Evolutionary conservation across 2,113 vertebrate genomes (phyloP).

Genomic region (Fulica atra): DNA sequence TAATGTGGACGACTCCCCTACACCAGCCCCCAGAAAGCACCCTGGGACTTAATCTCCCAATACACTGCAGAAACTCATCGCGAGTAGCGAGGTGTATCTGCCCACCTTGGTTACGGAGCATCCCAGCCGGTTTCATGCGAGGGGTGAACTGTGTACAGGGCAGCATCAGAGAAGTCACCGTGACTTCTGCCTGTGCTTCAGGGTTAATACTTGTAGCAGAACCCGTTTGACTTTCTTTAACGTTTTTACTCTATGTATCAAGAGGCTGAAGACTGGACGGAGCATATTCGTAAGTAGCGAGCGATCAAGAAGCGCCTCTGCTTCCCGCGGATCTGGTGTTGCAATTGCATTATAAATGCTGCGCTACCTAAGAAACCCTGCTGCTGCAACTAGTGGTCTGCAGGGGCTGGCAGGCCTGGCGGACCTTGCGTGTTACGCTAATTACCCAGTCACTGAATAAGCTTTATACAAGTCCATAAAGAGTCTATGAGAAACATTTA

Average conservation of each 20-base stretch:
- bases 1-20: rapidly evolving
- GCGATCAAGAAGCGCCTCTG: neutral
- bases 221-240: slow-evolving; percentile 72
- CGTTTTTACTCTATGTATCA: slow-evolving; percentile 82
- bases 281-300: slow-evolving; percentile 86
- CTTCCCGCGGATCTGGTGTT: neutral
- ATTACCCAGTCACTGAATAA: neutral
- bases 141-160: rapidly evolving
- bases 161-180: neutral
- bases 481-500: no score
- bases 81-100: rapidly evolving
- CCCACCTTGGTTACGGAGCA: rapidly evolving
- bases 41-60: rapidly evolving
- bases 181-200: neutral
- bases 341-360: neutral
- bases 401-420: neutral
- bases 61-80: rapidly evolving
- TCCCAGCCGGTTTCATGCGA: rapidly evolving
- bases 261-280: slow-evolving; percentile 78
- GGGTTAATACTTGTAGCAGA: neutral
- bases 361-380: neutral
- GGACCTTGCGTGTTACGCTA: rapidly evolving
- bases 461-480: neutral
- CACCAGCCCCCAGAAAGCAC: no score
- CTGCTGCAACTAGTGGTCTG: neutral